Evolutionary conservation across 1,140 invertebrate genomes (phyloP).

Genomic region (Lasioglossum baleicum): DNA sequence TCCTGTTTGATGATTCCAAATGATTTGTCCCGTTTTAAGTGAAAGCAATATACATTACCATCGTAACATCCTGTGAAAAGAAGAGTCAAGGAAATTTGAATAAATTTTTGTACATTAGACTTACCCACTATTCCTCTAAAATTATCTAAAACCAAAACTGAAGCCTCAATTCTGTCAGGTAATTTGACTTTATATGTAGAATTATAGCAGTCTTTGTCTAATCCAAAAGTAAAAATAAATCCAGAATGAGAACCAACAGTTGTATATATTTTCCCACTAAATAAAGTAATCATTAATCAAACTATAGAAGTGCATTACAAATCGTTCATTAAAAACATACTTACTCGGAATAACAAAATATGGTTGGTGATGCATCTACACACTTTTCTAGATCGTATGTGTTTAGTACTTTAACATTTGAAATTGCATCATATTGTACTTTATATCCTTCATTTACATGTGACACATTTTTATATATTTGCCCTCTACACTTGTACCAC

Average conservation of each 20-base stretch:
- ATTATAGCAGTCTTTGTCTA: conserved; percentile 51
- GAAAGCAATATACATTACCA: conserved; percentile 83
- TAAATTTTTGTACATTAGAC: too few relatives aligned
- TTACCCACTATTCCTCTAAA: conserved; percentile 74
- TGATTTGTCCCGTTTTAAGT: conserved; percentile 80
- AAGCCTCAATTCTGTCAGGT: conserved; percentile 82
- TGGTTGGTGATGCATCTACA: conserved; percentile 85
- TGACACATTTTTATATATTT: conserved; percentile 7
- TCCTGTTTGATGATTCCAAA: conserved; percentile 83
- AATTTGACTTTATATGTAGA: conserved; percentile 74
- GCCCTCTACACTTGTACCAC: conserved; percentile 78
- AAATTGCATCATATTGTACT: conserved; percentile 33
- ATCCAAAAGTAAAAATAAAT: conserved; percentile 80
- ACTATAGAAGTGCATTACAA: too few relatives aligned
- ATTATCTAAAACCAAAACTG: conserved; percentile 70
- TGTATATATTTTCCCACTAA: conserved; percentile 68
- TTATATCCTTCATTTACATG: neutral
- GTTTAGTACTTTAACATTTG: conserved; percentile 64
- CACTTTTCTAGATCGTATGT: conserved; percentile 84
- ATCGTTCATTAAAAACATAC: too few relatives aligned
- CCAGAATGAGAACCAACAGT: conserved; percentile 84
- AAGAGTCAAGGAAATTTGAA: too few relatives aligned
- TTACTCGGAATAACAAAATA: conserved; percentile 80
- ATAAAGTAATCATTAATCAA: conserved; percentile 33
- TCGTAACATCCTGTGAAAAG: conserved; percentile 84